These are phyloP conservation scores for Halcyon leucocephala DNA, from an alignment of 2,797 vertebrate species.

Conservation along the genomic window DNA sequence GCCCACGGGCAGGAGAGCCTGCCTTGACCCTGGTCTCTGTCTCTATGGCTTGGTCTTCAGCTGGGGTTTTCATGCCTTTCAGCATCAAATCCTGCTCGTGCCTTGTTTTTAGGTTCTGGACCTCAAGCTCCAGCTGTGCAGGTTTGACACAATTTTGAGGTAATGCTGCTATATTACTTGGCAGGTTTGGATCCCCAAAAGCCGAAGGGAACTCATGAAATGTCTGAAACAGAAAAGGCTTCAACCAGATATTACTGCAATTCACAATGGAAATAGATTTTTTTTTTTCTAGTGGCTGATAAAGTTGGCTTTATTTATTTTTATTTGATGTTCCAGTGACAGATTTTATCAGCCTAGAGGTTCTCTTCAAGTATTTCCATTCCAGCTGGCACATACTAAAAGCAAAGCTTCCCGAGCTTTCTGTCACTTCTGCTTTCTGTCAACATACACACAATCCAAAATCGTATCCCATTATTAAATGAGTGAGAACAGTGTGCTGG, in stretches of 20 bases:
- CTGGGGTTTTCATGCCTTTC: neutral
- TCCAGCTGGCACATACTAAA: slow-evolving; percentile 36
- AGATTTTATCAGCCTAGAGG: slow-evolving; percentile 37
- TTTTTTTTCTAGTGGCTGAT: neutral
- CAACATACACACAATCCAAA: neutral
- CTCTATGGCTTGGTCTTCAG: neutral
- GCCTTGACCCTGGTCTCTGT: accelerated
- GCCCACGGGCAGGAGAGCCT: neutral
- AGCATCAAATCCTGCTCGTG: accelerated
- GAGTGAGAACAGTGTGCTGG: neutral
- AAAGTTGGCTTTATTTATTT: slow-evolving; percentile 24
- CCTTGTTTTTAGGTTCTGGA: neutral
- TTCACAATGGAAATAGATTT: neutral
- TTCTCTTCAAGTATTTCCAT: slow-evolving; percentile 30
- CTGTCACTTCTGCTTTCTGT: slow-evolving; percentile 59
- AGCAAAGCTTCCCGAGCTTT: neutral
- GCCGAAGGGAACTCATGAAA: neutral
- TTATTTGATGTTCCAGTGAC: slow-evolving; percentile 27
- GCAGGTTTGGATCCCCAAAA: neutral
- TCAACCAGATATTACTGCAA: neutral
- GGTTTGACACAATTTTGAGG: neutral
- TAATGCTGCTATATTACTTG: neutral
- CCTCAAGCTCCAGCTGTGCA: neutral
- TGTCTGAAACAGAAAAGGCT: neutral
- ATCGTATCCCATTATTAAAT: slow-evolving; percentile 36